Evolutionary conservation across 2,888 invertebrate species (phyloP).

Genomic region (Carterocephalus palaemon): DNA sequence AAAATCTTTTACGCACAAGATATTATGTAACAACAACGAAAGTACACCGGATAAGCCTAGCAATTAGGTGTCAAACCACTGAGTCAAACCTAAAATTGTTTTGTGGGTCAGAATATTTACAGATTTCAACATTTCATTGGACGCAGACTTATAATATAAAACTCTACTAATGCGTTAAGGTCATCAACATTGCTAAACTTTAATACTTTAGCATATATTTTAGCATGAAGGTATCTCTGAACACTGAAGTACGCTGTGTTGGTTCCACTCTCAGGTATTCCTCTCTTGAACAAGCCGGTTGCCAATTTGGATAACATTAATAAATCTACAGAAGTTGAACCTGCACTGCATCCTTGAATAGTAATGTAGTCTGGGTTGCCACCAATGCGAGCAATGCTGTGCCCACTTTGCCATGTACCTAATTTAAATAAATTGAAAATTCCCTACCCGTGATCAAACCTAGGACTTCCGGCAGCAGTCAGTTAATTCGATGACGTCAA

Average conservation of each 20-base stretch:
- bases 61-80: too few relatives aligned
- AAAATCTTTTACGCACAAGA: too few relatives aligned
- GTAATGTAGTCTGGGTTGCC: slow-evolving; percentile 47
- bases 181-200: slow-evolving; percentile 43
- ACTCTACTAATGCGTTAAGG: slow-evolving; percentile 36
- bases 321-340: slow-evolving; percentile 47
- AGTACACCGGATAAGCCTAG: too few relatives aligned
- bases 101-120: slow-evolving; percentile 29
- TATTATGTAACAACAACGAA: too few relatives aligned
- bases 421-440: too few relatives aligned
- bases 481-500: too few relatives aligned
- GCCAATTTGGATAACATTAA: slow-evolving; percentile 44
- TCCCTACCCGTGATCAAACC: too few relatives aligned
- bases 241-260: slow-evolving; percentile 36
- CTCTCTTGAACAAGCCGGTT: slow-evolving; percentile 48
- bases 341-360: slow-evolving; percentile 51
- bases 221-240: slow-evolving; percentile 42
- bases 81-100: too few relatives aligned
- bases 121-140: slow-evolving; percentile 38
- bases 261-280: slow-evolving; percentile 39
- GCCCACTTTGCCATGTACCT: too few relatives aligned
- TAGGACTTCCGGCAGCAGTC: too few relatives aligned
- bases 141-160: slow-evolving; percentile 45
- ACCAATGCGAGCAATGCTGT: slow-evolving; percentile 42
- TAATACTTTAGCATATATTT: slow-evolving; percentile 39